Evolutionary conservation across 2,888 invertebrate species (phyloP), one percentile per base, ranked within the genome.

Genomic region (Scrobipalpa atriplicella): DNA sequence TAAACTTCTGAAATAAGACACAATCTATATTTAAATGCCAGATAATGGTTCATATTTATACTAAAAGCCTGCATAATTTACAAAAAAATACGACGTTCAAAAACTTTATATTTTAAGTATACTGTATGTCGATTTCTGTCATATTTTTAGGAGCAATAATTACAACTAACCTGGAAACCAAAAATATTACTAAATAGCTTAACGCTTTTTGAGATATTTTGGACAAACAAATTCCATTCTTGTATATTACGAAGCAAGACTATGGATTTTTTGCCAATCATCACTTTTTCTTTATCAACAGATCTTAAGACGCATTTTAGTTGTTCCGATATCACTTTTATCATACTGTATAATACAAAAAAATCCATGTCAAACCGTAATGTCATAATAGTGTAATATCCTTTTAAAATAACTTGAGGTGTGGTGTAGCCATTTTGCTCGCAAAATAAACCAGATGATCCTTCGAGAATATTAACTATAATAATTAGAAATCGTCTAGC

Each of bases 261-360:
- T 10, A 11, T 21, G 19, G 10, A 19, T 0, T 18, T 18, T 54
- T 16, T 21, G 10, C 11, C 21, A 54, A 16, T 16, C 0, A 71
- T 72, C 8, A 52, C 38, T 9, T 52, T 65, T 21, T 66, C 67
- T 38, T 72, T 70, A 0, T 29, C 66, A 13, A 75, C 69, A 65
- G 21, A 16, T 56, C 75, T 67, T 6, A 68, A 73, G 11, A 82
- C 73, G 38, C 66, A 69, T 54, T 71, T 69, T 7, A 81, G 36
- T 68, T 82, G 83, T 38, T 78, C 75, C 62, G 77, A 74, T 19
- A 79, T 67, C 8, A 77, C 66, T 11, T 66, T 69, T 0, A 81
- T 65, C 56, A 79, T 66, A 52, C 68, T 71, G 60, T 74, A 70
- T 6, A 78, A 9, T 2, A 76, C 60, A 13, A 76, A 38, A 38